Evolutionary conservation across 1,140 invertebrate species (phyloP).

Genomic region (Scylla paramamosain): DNA sequence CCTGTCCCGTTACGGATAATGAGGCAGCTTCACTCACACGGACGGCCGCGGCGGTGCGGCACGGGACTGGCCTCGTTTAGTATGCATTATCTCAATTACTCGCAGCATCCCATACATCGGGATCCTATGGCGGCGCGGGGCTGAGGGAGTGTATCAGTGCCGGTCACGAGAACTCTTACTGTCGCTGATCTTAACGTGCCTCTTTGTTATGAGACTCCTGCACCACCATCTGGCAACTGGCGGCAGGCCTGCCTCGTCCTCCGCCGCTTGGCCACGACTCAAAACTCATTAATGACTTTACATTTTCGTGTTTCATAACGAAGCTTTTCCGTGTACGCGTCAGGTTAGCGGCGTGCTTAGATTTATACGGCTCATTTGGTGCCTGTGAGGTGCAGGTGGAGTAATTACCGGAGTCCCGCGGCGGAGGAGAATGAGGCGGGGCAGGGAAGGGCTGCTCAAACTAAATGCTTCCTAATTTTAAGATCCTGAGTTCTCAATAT

Average conservation of each 20-base stretch:
- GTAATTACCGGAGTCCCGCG: conserved; percentile 33
- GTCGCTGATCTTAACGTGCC: neutral
- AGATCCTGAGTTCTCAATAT: conserved; percentile 22
- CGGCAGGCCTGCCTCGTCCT: neutral
- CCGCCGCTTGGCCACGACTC: conserved; percentile 41
- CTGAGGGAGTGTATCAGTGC: neutral
- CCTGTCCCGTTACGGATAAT: neutral
- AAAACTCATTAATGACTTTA: conserved; percentile 59
- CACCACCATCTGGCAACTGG: neutral
- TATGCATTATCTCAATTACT: conserved; percentile 4
- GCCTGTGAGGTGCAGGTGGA: conserved; percentile 61
- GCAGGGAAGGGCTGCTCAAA: neutral
- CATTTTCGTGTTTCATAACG: conserved; percentile 57
- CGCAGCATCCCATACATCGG: neutral
- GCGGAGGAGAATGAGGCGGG: neutral
- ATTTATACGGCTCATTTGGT: conserved; percentile 64
- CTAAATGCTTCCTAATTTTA: conserved; percentile 9
- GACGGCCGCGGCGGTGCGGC: neutral
- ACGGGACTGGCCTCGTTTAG: neutral
- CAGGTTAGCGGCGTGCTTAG: conserved; percentile 36
- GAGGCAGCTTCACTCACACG: neutral
- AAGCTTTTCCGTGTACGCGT: conserved; percentile 56
- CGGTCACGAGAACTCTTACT: neutral
- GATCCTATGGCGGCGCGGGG: neutral
- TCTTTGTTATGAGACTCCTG: neutral